Evolutionary conservation across 1,140 invertebrate genomes (phyloP).

Genomic region (Lordiphosa clarofinis): DNA sequence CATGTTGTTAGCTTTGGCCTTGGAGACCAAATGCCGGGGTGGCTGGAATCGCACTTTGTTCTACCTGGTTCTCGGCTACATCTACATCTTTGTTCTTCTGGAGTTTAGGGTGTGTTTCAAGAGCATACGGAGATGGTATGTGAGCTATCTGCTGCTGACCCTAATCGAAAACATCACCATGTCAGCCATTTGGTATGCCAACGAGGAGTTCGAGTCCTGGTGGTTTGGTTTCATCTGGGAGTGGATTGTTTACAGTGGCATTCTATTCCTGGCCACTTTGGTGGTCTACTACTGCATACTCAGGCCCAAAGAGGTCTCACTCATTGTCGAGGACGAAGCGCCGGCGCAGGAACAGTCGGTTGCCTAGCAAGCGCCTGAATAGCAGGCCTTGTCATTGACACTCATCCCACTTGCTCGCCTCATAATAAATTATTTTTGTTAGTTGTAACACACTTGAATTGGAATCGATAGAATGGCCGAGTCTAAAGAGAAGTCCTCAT

Average conservation of each 20-base stretch:
- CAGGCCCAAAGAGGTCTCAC: constrained; percentile 81
- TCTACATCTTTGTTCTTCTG: constrained; percentile 87
- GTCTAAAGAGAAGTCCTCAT: constrained; percentile 27
- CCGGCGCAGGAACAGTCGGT: background rate
- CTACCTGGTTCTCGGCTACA: constrained; percentile 84
- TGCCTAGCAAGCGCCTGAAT: background rate
- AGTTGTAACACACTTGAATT: constrained; percentile 19
- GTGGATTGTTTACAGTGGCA: constrained; percentile 80
- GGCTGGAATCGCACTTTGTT: constrained; percentile 81
- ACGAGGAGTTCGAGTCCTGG: constrained; percentile 82
- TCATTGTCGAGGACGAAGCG: constrained; percentile 65
- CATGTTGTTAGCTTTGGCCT: constrained; percentile 83
- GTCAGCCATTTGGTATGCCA: constrained; percentile 84
- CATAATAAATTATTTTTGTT: constrained; percentile 64
- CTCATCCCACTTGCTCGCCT: constrained; percentile 7
- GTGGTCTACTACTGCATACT: constrained; percentile 82
- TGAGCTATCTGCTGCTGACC: constrained; percentile 84
- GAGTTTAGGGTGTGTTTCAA: constrained; percentile 88
- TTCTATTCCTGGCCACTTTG: constrained; percentile 81
- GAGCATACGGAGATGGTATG: constrained; percentile 84
- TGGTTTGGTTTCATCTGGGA: constrained; percentile 82
- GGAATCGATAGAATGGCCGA: constrained; percentile 20
- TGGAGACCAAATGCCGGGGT: constrained; percentile 82
- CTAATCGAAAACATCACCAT: constrained; percentile 84
- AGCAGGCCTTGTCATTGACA: constrained; percentile 19